Base-by-base conservation (phyloP, 2,797 vertebrate genomes). In the Sphenodon punctatus region DNA sequence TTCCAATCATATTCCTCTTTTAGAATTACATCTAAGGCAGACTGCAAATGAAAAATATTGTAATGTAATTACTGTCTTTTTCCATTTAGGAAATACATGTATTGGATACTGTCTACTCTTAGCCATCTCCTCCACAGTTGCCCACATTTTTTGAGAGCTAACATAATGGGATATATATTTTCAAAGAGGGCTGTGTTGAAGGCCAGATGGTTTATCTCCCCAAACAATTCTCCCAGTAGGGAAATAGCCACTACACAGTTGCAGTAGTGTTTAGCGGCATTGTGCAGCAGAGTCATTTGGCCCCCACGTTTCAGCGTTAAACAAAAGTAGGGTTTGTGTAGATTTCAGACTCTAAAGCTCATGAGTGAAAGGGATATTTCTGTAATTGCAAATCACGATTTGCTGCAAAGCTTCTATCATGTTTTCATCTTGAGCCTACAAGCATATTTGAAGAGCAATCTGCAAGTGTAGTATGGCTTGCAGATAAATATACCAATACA, bases 131-230 rank as follows among this genome's bases (percentile, higher is more conserved):
- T 76, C 81, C 78, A 92, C 82, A 94, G 89, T 89, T 92, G 90
- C 87, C 88, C 88, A 76, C 89, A 90, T 93, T 94, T 92, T 85
- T 91, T 94, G 88, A 80, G 89, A 92, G 82, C 89, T 93, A 93
- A 93, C 94, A 95, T 95, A 96, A 95, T 94, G 90, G 92, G 90
- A 91, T 94, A 95, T 93, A 93, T 93, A 95, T 93, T 95, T 95
- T 95, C 95, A 95, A 95, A 95, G 93, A 88, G 88, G 93, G 90
- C 94, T 95, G 94, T 95, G 95, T 95, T 95, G 94, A 92, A 90
- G 92, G 93, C 90, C 95, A 96, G 95, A 96, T 96, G 95, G 95
- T 96, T 95, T 96, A 94, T 95, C 95, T 95, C 95, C 89, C 7
- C 86, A 91, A 93, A 92, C 90, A 92, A 91, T 90, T 91, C 92